Percentiles rank a stretch among this genome's conserved stretches.
These are phyloP conservation scores for Drosophila melanosoma DNA, from an alignment of 2,888 invertebrate genomes.

Conservation along the genomic window DNA sequence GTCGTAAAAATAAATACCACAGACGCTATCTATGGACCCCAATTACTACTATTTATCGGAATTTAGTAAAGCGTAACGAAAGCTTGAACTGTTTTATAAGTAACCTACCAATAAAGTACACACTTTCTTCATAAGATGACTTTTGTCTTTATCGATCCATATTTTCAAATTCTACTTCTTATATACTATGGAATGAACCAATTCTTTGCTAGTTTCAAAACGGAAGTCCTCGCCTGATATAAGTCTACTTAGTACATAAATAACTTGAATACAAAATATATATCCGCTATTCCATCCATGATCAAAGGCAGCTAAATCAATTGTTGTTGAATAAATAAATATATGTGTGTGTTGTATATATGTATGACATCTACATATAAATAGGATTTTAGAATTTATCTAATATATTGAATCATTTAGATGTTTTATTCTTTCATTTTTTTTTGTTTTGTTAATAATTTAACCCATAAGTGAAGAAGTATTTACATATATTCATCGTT, in stretches of 20 bases:
- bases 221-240: conserved; percentile 33
- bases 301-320: conserved; percentile 27
- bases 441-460: conserved; percentile 10
- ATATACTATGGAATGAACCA: conserved; percentile 74
- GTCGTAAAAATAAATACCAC: conserved; percentile 17
- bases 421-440: conserved; percentile 36
- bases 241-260: conserved; percentile 54
- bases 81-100: background rate
- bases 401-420: conserved; percentile 47
- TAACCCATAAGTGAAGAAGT: conserved; percentile 51
- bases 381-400: conserved; percentile 49
- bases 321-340: conserved; percentile 37
- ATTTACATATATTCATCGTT: conserved; percentile 48
- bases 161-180: conserved; percentile 32
- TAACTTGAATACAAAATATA: conserved; percentile 59
- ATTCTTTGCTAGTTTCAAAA: conserved; percentile 42
- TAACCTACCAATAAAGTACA: conserved; percentile 21
- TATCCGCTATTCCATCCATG: conserved; percentile 45
- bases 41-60: conserved; percentile 10
- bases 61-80: background rate
- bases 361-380: conserved; percentile 19
- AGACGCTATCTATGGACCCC: conserved; percentile 14
- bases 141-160: conserved; percentile 8
- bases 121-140: conserved; percentile 9
- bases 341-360: conserved; percentile 10